phyloP scores from a whole-genome alignment of 2,888 invertebrate species.

The Chrysotoxum bicinctum region DNA sequence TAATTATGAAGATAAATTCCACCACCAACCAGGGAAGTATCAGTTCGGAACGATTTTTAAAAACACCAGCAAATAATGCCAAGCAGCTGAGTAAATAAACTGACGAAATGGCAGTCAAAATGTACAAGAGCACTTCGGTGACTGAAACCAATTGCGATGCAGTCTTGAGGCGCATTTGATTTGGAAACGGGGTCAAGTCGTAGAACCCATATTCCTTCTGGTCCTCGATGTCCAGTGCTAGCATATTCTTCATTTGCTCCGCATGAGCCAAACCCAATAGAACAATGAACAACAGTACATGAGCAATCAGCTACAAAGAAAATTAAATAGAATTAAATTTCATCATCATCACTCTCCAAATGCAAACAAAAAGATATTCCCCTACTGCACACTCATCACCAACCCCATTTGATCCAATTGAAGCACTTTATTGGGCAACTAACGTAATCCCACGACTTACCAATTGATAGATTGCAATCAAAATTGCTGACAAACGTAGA shows the following conservation, averaged over 20 bases:
- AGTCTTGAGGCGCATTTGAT: slow-evolving; percentile 78
- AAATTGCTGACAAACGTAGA: slow-evolving; percentile 79
- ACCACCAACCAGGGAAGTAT: slow-evolving; percentile 80
- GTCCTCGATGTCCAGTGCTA: slow-evolving; percentile 80
- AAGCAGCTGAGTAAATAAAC: slow-evolving; percentile 79
- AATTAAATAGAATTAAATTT: background rate
- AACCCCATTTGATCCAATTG: slow-evolving; percentile 42
- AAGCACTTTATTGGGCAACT: slow-evolving; percentile 11
- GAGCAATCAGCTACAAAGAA: slow-evolving; percentile 78
- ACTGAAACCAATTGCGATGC: slow-evolving; percentile 79
- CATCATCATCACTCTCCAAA: slow-evolving; percentile 11
- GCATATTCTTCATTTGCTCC: slow-evolving; percentile 80
- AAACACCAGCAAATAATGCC: slow-evolving; percentile 79
- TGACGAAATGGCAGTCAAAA: slow-evolving; percentile 76
- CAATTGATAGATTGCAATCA: slow-evolving; percentile 81
- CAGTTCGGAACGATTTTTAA: slow-evolving; percentile 79
- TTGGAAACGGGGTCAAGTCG: slow-evolving; percentile 78
- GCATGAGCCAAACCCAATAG: slow-evolving; percentile 80
- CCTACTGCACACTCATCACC: background rate
- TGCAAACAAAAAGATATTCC: slow-evolving; percentile 12
- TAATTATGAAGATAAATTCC: slow-evolving; percentile 78
- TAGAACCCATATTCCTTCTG: slow-evolving; percentile 81
- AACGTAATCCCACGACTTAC: slow-evolving; percentile 75
- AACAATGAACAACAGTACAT: slow-evolving; percentile 79
- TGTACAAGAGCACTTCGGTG: slow-evolving; percentile 78